Base-by-base conservation (phyloP, 2,113 vertebrate genomes). In the Fregetta grallaria region DNA sequence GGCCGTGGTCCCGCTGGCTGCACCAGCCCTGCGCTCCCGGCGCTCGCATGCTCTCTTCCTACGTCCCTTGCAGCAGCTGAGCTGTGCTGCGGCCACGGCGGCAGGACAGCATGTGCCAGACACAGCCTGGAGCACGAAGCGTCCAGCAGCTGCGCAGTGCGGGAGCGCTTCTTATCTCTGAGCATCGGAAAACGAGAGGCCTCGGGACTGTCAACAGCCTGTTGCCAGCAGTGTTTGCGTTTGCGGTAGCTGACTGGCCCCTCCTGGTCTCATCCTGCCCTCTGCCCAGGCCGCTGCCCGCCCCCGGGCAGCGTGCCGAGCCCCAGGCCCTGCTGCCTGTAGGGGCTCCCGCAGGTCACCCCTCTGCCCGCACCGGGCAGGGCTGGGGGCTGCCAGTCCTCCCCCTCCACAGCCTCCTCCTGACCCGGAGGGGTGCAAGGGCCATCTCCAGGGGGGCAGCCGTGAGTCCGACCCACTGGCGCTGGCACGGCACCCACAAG, bases 21-120 rank as follows among this genome's bases (percentile, higher is more conserved):
- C 0, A 0, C 19, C 55, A 32, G 58, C 34, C 34, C 30, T 3
- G 12, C 0, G 1, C 30, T 68, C 36, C 22, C 2, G 0, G 36
- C 21, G 5, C 15, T 10, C 15, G 1, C 92, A 25, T 32, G 25
- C 29, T 19, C 21, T 23, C 50, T 40, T 32, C 50, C 50, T 22
- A 23, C 3, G 7, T 53, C 50, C 50, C 70, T 30, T 22, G 32
- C 7, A 14, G 36, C 68, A 53, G 27, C 47, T 16, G 26, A 52
- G 68, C 68, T 40, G 49, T 6, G 4, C 68, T 2, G 26, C 14
- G 6, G 26, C 47, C 49, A 7, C 20, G 9, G 29, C 6, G 3
- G 36, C 70, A 55, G 70, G 50, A 40, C 70, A 25, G 36, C 38
- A 10, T 72, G 70, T 72, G 70, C 70, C 36, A 42, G 70, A 32